These are phyloP conservation scores for Caenorhabditis inopinata DNA, from an alignment of 1,140 invertebrate species.

Conservation along the genomic window DNA sequence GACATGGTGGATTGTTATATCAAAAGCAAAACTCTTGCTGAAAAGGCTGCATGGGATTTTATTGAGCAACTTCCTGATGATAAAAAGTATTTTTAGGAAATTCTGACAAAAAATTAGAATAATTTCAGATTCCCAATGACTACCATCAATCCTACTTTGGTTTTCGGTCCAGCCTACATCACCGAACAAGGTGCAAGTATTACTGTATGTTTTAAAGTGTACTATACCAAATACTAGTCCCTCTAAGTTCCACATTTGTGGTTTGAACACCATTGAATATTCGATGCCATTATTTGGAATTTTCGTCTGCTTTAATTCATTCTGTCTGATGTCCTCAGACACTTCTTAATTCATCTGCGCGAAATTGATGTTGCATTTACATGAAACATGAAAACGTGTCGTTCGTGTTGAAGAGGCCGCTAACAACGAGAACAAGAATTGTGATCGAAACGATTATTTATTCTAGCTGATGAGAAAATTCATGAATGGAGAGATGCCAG, in stretches of 20 bases:
- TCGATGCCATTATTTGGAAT: background rate
- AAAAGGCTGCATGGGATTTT: slow-evolving; percentile 72
- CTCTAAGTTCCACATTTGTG: background rate
- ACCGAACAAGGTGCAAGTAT: slow-evolving; percentile 67
- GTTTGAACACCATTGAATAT: background rate
- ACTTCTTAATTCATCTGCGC: slow-evolving; percentile 18
- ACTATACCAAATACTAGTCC: background rate
- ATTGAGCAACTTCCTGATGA: slow-evolving; percentile 47
- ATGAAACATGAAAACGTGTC: slow-evolving; percentile 37
- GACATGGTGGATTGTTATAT: slow-evolving; percentile 67
- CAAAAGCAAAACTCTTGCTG: slow-evolving; percentile 71
- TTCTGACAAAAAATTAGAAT: too few species aligned
- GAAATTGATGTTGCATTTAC: slow-evolving; percentile 21
- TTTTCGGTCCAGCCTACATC: slow-evolving; percentile 70
- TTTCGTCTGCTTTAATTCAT: background rate
- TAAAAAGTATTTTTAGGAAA: background rate
- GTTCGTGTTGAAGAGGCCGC: background rate
- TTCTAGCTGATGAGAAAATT: slow-evolving; percentile 67
- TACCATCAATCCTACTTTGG: slow-evolving; percentile 70
- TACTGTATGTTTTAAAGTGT: slow-evolving; percentile 65
- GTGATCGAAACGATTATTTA: slow-evolving; percentile 35
- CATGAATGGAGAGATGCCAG: slow-evolving; percentile 68
- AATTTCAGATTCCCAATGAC: slow-evolving; percentile 70
- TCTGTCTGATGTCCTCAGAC: background rate
- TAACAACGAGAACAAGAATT: slow-evolving; percentile 13